These are phyloP conservation scores for Maconellicoccus hirsutus DNA, from an alignment of 1,140 invertebrate species.

Conservation along the genomic window DNA sequence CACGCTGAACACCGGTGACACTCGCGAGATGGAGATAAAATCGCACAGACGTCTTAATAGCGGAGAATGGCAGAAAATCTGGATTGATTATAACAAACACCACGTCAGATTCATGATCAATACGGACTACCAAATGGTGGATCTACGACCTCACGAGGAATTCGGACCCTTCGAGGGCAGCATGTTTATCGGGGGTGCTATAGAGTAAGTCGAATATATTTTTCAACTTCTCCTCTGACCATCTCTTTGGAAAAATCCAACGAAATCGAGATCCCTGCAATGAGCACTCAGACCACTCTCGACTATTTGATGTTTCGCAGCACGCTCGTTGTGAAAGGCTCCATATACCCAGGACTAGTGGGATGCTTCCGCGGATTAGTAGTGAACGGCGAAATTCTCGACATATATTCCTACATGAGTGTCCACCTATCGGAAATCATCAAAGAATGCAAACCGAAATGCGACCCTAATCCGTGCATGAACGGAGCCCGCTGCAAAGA, in stretches of 20 bases:
- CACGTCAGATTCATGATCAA: conserved; percentile 91
- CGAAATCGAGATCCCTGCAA: no score
- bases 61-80: conserved; percentile 90
- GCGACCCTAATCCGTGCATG: conserved; percentile 83
- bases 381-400: conserved; percentile 78
- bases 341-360: conserved; percentile 74
- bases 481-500: conserved; percentile 84
- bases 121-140: conserved; percentile 73
- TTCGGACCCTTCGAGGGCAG: conserved; percentile 85
- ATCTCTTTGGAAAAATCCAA: no score
- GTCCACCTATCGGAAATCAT: conserved; percentile 80
- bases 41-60: conserved; percentile 69
- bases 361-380: conserved; percentile 85
- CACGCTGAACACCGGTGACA: conserved; percentile 68
- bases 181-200: conserved; percentile 83
- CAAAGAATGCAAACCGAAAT: conserved; percentile 83
- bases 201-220: conserved; percentile 50
- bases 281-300: not conserved
- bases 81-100: conserved; percentile 85
- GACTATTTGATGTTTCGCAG: not conserved
- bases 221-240: not conserved
- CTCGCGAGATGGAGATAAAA: conserved; percentile 63
- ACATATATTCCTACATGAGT: conserved; percentile 88
- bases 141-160: conserved; percentile 69
- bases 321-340: not conserved